phyloP scores from a whole-genome alignment of 2,113 vertebrate species.

The Benthochromis sp. region DNA sequence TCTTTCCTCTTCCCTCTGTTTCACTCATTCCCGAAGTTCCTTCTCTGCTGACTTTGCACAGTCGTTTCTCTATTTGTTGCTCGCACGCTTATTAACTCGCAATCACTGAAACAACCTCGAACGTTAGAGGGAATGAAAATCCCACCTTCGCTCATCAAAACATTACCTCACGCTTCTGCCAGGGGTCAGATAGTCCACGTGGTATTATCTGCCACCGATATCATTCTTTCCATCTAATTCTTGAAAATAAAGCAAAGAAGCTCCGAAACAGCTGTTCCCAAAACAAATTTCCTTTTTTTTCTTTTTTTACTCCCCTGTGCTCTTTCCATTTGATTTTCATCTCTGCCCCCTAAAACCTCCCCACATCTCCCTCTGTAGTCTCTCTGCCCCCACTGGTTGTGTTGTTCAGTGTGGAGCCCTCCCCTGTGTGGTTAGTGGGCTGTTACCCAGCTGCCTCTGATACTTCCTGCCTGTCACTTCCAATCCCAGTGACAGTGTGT shows the following conservation, averaged over 20 bases:
- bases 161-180: neutral
- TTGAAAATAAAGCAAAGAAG: neutral
- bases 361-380: neutral
- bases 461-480: constrained; percentile 68
- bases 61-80: neutral
- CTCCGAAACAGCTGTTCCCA: neutral
- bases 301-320: neutral
- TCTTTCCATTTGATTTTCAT: neutral
- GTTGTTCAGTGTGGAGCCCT: constrained; percentile 35
- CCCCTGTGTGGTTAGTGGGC: constrained; percentile 59
- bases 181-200: neutral
- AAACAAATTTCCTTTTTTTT: neutral
- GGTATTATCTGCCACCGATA: neutral
- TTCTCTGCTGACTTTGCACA: neutral
- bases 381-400: constrained; percentile 33
- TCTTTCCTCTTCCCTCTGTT: neutral
- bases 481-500: constrained; percentile 43
- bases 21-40: constrained; percentile 7
- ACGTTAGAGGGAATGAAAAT: neutral
- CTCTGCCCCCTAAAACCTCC: neutral
- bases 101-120: neutral
- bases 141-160: neutral
- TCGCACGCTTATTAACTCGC: neutral
- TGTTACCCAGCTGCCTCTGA: constrained; percentile 63
- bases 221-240: neutral